Conservation (phyloP, 2,888 invertebrate genomes). For the Sturmia bella region DNA sequence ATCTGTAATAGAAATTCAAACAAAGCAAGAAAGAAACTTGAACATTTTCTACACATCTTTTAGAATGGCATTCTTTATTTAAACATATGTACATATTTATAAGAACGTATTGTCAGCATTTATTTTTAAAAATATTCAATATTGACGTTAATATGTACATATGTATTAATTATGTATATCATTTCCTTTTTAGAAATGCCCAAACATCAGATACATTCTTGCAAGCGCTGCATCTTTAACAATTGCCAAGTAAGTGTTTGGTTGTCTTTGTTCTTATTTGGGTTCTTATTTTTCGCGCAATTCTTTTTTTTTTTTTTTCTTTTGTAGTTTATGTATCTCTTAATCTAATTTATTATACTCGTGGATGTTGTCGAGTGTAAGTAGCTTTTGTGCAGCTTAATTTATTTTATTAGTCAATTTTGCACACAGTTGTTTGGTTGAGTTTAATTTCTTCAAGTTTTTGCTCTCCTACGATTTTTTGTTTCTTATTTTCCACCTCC, state of each 20-base stretch:
- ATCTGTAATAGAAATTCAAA: conserved; percentile 38
- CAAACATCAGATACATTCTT: conserved; percentile 11
- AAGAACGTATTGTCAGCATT: conserved; percentile 27
- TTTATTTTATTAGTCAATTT: conserved; percentile 62
- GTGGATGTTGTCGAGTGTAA: conserved; percentile 60
- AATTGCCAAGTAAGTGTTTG: background rate
- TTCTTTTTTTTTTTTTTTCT: background rate
- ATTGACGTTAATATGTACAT: conserved; percentile 55
- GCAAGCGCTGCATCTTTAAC: conserved; percentile 26
- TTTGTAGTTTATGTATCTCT: conserved; percentile 37
- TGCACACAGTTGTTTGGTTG: conserved; percentile 1
- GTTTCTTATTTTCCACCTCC: background rate
- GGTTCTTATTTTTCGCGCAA: background rate
- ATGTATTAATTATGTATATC: conserved; percentile 60
- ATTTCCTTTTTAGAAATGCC: conserved; percentile 48
- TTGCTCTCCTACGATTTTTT: conserved; percentile 38
- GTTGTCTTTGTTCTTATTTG: conserved; percentile 25
- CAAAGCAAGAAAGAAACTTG: conserved; percentile 26
- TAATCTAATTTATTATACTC: conserved; percentile 57
- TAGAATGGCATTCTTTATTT: background rate
- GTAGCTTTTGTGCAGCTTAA: conserved; percentile 56
- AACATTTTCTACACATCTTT: conserved; percentile 17
- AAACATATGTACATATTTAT: background rate
- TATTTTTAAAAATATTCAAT: conserved; percentile 32
- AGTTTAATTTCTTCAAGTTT: conserved; percentile 28